A percentile compares a stretch with the other conserved stretches of the same genome.
Evolutionary conservation across 2,888 invertebrate genomes (phyloP).

Genomic region (Mesorhabditis belari): DNA sequence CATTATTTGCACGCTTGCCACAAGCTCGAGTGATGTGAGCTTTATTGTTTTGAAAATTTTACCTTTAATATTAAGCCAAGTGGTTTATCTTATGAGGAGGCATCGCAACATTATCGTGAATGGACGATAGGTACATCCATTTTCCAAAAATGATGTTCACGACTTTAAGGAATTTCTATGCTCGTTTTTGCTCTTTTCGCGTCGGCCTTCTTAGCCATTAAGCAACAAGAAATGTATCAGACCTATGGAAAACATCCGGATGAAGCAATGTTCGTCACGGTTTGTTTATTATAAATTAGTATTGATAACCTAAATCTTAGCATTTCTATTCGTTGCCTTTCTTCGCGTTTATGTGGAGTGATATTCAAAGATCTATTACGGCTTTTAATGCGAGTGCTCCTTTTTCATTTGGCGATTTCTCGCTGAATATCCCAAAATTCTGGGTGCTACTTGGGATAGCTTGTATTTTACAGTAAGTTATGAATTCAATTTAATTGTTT

Average conservation of each 20-base stretch:
- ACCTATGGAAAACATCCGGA: conserved; percentile 80
- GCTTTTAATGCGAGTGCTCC: conserved; percentile 63
- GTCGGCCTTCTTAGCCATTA: conserved; percentile 69
- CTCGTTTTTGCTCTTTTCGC: conserved; percentile 80
- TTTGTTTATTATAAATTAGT: conserved; percentile 35
- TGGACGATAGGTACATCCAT: conserved; percentile 42
- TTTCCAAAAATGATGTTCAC: neutral
- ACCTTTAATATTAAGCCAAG: conserved; percentile 8
- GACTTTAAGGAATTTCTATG: conserved; percentile 57
- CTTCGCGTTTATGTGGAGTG: conserved; percentile 72
- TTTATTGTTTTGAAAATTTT: neutral
- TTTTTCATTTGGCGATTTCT: conserved; percentile 12
- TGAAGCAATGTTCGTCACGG: conserved; percentile 59
- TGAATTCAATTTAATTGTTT: neutral
- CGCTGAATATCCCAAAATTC: conserved; percentile 29
- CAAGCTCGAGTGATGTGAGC: conserved; percentile 11
- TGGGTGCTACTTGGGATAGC: conserved; percentile 42
- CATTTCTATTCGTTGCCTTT: conserved; percentile 83
- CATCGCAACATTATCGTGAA: conserved; percentile 45
- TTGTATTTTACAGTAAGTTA: conserved; percentile 40
- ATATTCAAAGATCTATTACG: conserved; percentile 71
- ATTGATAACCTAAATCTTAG: conserved; percentile 53
- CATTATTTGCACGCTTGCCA: conserved; percentile 76
- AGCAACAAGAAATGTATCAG: conserved; percentile 56
- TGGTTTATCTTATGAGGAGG: conserved; percentile 37